phyloP scores from a whole-genome alignment of 2,888 invertebrate genomes.

The Drosophila neoperkinsi region DNA sequence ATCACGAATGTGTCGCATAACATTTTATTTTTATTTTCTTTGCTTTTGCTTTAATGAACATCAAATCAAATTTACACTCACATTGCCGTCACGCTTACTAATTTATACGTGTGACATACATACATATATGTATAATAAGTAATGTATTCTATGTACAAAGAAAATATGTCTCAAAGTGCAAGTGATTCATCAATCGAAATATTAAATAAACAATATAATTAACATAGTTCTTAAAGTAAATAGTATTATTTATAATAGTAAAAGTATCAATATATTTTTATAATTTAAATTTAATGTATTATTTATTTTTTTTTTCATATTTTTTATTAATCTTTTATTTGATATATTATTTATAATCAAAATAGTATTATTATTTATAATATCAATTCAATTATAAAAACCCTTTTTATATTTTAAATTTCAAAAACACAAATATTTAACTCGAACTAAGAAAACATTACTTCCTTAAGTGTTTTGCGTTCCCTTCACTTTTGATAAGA shows the following conservation, averaged over 20 bases:
- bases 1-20: slow-evolving; percentile 10
- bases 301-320: neutral
- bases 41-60: slow-evolving; percentile 47
- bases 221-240: neutral
- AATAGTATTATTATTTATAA: too few relatives aligned
- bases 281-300: neutral
- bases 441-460: too few relatives aligned
- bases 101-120: slow-evolving; percentile 20
- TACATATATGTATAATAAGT: neutral
- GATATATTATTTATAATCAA: neutral
- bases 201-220: neutral
- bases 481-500: neutral
- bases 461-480: neutral
- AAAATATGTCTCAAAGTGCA: neutral
- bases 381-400: too few relatives aligned
- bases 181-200: neutral
- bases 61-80: slow-evolving; percentile 54
- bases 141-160: neutral
- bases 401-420: too few relatives aligned
- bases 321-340: too few relatives aligned
- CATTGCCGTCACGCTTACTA: slow-evolving; percentile 47
- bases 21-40: slow-evolving; percentile 11
- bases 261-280: neutral
- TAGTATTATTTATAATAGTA: neutral
- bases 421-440: too few relatives aligned